Evolutionary conservation across 2,888 invertebrate genomes (phyloP), one percentile per base, ranked within the genome.

Genomic region (Agriopis aurantiaria): DNA sequence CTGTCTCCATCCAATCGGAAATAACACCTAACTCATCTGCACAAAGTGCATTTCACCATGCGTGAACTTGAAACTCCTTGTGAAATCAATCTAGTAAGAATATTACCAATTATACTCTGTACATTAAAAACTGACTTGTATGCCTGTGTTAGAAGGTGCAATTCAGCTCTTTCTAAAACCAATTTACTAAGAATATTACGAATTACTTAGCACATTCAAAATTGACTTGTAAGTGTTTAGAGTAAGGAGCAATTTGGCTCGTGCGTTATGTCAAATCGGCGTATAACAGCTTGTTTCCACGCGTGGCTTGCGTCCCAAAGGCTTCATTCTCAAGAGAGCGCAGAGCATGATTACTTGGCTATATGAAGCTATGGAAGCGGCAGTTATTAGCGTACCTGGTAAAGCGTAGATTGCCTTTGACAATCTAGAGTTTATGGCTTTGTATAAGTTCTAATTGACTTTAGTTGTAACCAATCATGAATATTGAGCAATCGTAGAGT

Each of bases 261-360:
- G 69, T n/a, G 48, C 60, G 45, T 49, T 1, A 49, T 61, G 65
- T 69, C 46, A 58, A 65, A 51, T 65, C 33, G 48, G 57, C 57
- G 46, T 65, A 57, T 57, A 61, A 61, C 61, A 23, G 51, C 65
- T 61, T 65, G 61, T 69, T 69, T 65, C n/a, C 65, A 59, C 69
- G 61, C 40, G 33, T 65, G 51, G 57, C 6, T 14, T 55, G 58
- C 49, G 12, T 61, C 61, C 60, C 69, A 69, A 65, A 69, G 64
- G 65, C 52, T 65, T 53, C 61, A 41, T 49, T 23, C 64, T 64
- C 46, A 8, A 51, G 59, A 12, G 68, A 56, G 8, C 23, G 17
- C 14, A 53, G 41, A 67, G 40, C 55, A 49, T 55, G 59, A 55
- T 68, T 58, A 53, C 58, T n/a, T n/a, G 48, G 53, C 59, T 23